phyloP scores from a whole-genome alignment of 1,140 invertebrate species.

The Mya arenaria region DNA sequence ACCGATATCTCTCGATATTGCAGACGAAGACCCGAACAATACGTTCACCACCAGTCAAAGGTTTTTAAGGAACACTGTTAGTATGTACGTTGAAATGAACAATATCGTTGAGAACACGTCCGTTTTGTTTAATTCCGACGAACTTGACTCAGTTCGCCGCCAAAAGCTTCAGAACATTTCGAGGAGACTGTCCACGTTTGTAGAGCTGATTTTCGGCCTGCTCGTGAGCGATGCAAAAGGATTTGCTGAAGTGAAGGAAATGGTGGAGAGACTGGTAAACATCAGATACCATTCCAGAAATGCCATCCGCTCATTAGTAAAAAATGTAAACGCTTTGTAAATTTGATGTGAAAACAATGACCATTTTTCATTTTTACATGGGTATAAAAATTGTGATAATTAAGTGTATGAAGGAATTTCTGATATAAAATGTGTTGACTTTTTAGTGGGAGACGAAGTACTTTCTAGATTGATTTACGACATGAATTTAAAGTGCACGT shows the following conservation, averaged over 20 bases:
- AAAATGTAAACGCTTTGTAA: background rate
- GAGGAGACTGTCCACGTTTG: constrained; percentile 16
- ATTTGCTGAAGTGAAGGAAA: background rate
- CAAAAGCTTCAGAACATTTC: constrained; percentile 6
- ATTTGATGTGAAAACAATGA: no score
- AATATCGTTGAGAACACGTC: constrained; percentile 58
- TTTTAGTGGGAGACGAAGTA: no score
- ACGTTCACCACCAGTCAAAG: constrained; percentile 5
- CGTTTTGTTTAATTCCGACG: constrained; percentile 23
- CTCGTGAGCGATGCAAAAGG: background rate
- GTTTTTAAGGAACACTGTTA: constrained; percentile 37
- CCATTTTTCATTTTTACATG: no score
- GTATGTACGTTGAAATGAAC: constrained; percentile 56
- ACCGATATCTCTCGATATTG: constrained; percentile 7
- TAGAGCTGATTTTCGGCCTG: constrained; percentile 6
- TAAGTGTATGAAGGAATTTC: no score
- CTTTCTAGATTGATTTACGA: no score
- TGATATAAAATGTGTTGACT: no score
- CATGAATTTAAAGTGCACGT: no score
- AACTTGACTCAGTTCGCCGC: background rate
- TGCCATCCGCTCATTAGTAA: background rate
- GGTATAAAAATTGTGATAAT: no score
- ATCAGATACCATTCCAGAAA: constrained; percentile 3
- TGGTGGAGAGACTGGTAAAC: constrained; percentile 14
- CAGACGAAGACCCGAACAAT: constrained; percentile 9